Evolutionary conservation across 1,140 invertebrate genomes (phyloP).

Genomic region (Pseudomyrmex sp.): DNA sequence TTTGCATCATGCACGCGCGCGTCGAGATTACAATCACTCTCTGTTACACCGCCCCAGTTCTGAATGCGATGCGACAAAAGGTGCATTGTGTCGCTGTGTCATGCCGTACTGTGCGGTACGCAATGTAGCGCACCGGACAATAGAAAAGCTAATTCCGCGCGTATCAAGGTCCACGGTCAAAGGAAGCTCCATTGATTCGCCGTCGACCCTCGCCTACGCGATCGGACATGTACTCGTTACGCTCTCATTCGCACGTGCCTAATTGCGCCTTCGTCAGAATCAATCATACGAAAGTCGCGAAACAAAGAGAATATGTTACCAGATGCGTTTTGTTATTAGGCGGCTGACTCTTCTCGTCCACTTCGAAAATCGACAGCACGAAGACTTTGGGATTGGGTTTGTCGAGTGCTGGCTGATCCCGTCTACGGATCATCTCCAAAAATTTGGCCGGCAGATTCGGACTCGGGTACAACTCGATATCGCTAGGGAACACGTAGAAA

Average conservation of each 20-base stretch:
- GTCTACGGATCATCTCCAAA: slow-evolving; percentile 92
- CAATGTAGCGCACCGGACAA: slow-evolving; percentile 18
- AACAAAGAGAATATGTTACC: slow-evolving; percentile 71
- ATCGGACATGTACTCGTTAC: slow-evolving; percentile 38
- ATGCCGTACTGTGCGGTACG: slow-evolving; percentile 16
- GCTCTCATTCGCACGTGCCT: slow-evolving; percentile 49
- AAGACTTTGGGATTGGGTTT: slow-evolving; percentile 91
- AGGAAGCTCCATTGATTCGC: slow-evolving; percentile 71
- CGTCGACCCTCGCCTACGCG: slow-evolving; percentile 62
- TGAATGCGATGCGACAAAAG: slow-evolving; percentile 40
- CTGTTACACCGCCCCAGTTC: slow-evolving; percentile 32
- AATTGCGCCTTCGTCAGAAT: slow-evolving; percentile 20
- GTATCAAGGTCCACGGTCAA: slow-evolving; percentile 73
- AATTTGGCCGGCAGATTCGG: slow-evolving; percentile 91
- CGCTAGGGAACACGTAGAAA: slow-evolving; percentile 93
- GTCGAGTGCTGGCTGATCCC: slow-evolving; percentile 87
- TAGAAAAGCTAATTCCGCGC: slow-evolving; percentile 56
- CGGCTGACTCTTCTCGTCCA: slow-evolving; percentile 89
- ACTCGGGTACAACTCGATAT: slow-evolving; percentile 95
- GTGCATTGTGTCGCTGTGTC: slow-evolving; percentile 48
- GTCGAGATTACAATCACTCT: slow-evolving; percentile 48
- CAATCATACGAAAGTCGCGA: not conserved
- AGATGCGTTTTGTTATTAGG: slow-evolving; percentile 91
- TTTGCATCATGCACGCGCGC: not conserved
- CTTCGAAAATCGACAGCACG: slow-evolving; percentile 93